Evolutionary conservation across 2,797 vertebrate species (phyloP), one percentile per base, ranked within the genome.

Genomic region (Salmo trutta): DNA sequence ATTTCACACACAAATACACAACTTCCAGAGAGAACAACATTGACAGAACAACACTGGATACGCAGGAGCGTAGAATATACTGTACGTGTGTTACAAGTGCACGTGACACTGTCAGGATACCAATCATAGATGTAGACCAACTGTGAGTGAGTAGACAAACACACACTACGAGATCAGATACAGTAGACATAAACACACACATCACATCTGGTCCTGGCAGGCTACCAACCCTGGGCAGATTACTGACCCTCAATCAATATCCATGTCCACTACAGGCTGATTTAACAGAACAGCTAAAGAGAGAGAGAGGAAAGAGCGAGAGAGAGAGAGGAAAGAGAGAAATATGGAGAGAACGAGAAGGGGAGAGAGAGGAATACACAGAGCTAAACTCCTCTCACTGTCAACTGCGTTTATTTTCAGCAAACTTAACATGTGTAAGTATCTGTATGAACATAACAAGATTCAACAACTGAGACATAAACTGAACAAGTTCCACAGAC

Each of bases 201-300:
- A 72, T 47, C 27, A 70, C 68, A 59, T 54, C 53, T 54, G 8
- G 91, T 89, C 91, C 85, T 95, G 94, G 94, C 94, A 94, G 93
- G 92, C 93, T 94, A 94, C 93, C 93, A 96, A 94, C 95, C 94
- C 92, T 84, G 91, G 94, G 94, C 93, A 95, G 93, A 96, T 95
- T 96, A 95, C 93, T 95, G 95, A 96, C 92, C 94, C 88, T 91
- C 90, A 86, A 96, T 96, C 95, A 95, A 96, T 96, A 97, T 91
- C 92, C 91, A 88, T 89, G 92, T 94, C 92, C 94, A 95, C 95
- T 92, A 95, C 95, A 95, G 95, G 94, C 93, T 93, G 93, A 91
- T 95, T 95, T 93, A 90, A 94, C 92, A 91, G 86, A 90, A 82
- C 87, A 41, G 70, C 66, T 16, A 75, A 47, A 47, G 54, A 69